These are phyloP conservation scores for Lutjanus argentimaculatus DNA, from an alignment of 2,797 vertebrate genomes.

Conservation along the genomic window DNA sequence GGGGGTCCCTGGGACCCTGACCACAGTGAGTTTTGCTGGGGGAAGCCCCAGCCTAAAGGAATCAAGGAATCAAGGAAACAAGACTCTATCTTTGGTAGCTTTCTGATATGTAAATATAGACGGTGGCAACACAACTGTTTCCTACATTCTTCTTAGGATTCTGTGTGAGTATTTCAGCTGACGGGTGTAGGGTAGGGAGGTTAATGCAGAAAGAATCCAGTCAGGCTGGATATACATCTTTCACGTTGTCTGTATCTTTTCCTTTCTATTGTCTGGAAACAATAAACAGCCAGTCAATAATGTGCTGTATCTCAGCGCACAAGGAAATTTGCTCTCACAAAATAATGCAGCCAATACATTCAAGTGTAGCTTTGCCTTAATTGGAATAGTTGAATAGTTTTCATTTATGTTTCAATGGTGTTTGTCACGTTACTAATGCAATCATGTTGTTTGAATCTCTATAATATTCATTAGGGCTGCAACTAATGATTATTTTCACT, in stretches of 20 bases:
- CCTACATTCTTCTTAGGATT: background rate
- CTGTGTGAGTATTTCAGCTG: background rate
- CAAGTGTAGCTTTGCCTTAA: background rate
- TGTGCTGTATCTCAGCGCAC: background rate
- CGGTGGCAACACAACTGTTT: background rate
- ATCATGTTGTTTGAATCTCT: background rate
- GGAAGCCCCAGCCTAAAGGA: slow-evolving; percentile 24
- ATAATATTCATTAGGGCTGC: background rate
- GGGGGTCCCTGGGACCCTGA: slow-evolving; percentile 31
- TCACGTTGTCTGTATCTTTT: slow-evolving; percentile 8
- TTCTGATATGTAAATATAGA: slow-evolving; percentile 6
- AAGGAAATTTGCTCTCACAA: background rate
- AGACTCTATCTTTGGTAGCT: background rate
- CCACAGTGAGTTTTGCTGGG: background rate
- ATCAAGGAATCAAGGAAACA: slow-evolving; percentile 19
- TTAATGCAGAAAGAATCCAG: slow-evolving; percentile 35
- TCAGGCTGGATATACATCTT: slow-evolving; percentile 12
- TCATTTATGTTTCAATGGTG: background rate
- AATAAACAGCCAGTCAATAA: background rate
- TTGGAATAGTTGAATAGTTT: background rate
- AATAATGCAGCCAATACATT: background rate
- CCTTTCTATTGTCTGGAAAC: slow-evolving; percentile 19
- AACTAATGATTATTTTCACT: too few relatives aligned
- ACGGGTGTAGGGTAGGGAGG: background rate
- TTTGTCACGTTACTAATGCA: background rate